A percentile compares a stretch with the other conserved stretches of the same genome.
Conservation (phyloP, 2,113 vertebrate genomes). For the Lanius collurio region DNA sequence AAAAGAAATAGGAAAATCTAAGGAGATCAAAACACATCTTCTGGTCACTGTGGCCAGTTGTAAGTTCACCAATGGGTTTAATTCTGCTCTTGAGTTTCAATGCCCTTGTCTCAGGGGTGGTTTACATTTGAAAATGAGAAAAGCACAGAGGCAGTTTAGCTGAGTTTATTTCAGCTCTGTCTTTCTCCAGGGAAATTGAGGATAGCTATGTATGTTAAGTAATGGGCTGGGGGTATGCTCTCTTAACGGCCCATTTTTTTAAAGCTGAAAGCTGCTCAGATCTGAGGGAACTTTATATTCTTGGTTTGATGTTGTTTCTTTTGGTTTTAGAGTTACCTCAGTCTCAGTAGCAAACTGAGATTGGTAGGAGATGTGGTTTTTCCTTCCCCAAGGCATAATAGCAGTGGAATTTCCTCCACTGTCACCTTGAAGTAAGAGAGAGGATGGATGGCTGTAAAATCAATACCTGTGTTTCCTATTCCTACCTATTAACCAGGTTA, state of each 20-base stretch:
- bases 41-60: not conserved
- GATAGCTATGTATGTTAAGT: not conserved
- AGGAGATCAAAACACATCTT: not conserved
- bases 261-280: not conserved
- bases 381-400: not conserved
- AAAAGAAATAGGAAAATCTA: not conserved
- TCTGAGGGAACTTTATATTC: not conserved
- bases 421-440: not conserved
- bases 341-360: not conserved
- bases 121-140: not conserved
- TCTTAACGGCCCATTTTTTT: rapidly evolving
- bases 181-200: not conserved
- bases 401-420: not conserved
- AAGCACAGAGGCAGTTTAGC: not conserved
- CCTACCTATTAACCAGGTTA: not conserved
- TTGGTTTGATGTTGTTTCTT: not conserved
- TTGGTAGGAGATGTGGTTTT: not conserved
- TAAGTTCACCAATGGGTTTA: not conserved
- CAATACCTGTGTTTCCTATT: not conserved
- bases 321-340: not conserved
- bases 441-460: not conserved
- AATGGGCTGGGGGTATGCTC: not conserved
- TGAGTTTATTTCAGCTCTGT: not conserved
- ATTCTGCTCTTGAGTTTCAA: not conserved
- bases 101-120: not conserved